These are phyloP conservation scores for Dorcus hopei DNA, from an alignment of 2,888 invertebrate species.

Conservation along the genomic window DNA sequence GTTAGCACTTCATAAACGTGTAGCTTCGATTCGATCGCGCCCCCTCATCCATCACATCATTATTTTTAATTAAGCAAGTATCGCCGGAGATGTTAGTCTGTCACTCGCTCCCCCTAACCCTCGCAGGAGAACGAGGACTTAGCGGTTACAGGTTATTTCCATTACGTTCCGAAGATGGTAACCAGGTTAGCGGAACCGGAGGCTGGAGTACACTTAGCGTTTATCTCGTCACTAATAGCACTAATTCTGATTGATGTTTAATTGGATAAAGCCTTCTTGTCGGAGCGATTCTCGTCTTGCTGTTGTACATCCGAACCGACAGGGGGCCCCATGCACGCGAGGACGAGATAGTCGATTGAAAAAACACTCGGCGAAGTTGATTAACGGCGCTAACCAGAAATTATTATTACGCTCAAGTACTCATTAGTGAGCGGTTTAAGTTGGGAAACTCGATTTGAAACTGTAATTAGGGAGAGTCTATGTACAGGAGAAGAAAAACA, in stretches of 20 bases:
- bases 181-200: constrained; percentile 31
- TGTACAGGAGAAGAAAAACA: too few relatives aligned
- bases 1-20: neutral
- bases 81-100: too few relatives aligned
- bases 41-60: too few relatives aligned
- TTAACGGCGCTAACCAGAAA: too few relatives aligned
- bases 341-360: constrained; percentile 11
- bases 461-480: too few relatives aligned
- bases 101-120: neutral
- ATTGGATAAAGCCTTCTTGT: constrained; percentile 40
- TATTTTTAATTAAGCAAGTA: too few relatives aligned
- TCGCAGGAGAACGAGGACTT: neutral
- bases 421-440: too few relatives aligned
- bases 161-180: constrained; percentile 29
- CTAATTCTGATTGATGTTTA: constrained; percentile 47
- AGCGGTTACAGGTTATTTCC: constrained; percentile 33
- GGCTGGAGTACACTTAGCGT: constrained; percentile 36
- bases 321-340: neutral
- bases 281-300: constrained; percentile 10
- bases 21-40: neutral
- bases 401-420: too few relatives aligned
- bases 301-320: constrained; percentile 11
- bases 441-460: too few relatives aligned
- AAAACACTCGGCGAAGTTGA: constrained; percentile 4
- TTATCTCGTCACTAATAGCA: constrained; percentile 43